Base-by-base conservation (phyloP, 2,113 vertebrate species). In the Colinus virginianus region DNA sequence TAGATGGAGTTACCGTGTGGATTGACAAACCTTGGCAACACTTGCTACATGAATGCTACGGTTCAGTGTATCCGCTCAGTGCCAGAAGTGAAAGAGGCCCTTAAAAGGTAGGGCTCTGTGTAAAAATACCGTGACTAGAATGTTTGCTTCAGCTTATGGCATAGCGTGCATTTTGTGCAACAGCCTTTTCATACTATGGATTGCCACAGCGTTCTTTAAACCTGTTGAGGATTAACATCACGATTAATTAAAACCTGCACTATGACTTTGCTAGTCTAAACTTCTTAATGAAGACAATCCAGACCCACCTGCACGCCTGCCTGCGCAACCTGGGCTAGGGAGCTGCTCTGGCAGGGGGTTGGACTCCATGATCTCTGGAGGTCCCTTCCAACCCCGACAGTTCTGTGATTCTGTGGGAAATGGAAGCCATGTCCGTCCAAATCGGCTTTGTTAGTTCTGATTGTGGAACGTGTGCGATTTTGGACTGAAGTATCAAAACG, bases 1-100 rank as follows among this genome's bases (percentile, higher is more conserved):
- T 93, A 99, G 99, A 99, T 99, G 99, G 99, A 99, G 90, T 96
- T 99, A 92, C 99, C 99, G 1, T 99, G 99, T 96, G 99, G 99
- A 59, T 97, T 99, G 97, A 99, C 99, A 89, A 99, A 99, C 97
- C 95, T 99, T 96, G 99, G 99, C 89, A 99, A 99, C 97, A 99
- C 99, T 78, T 99, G 99, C 97, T 99, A 99, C 96, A 99, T 99
- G 99, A 99, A 99, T 55, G 99, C 99, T 93, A 99, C 99, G 4
- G 99, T 99, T 97, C 99, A 99, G 91, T 99, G 99, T 97, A 98
- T 99, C 96, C 99, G 99, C 92, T 99, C 99, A 32, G 99, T 99
- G 96, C 99, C 99, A 88, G 99, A 99, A 98, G 98, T 99, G 90
- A 99, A 98, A 98, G 97, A 98, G 78, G 97, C 99, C 67, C 99